Conservation (phyloP, 2,113 vertebrate genomes). For the Hemiprocne comata region DNA sequence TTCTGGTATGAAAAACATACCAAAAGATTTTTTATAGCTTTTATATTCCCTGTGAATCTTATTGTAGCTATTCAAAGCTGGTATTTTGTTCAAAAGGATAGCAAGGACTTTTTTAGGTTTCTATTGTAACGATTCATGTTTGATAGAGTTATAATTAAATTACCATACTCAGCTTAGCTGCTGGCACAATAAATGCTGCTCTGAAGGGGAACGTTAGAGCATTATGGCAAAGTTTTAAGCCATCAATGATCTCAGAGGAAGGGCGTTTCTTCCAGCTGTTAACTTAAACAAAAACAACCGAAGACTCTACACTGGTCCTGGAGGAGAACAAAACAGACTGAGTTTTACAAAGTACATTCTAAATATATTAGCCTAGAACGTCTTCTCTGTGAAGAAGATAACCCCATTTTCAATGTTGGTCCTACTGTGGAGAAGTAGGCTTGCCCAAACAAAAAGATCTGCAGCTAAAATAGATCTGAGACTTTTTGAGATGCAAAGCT, state of each 20-base stretch:
- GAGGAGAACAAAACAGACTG: background rate
- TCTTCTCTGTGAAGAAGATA: background rate
- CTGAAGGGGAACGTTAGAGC: constrained; percentile 26
- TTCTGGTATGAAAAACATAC: background rate
- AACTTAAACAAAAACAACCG: constrained; percentile 56
- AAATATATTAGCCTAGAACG: background rate
- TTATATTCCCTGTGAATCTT: background rate
- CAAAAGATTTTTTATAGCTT: background rate
- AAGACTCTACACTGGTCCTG: background rate
- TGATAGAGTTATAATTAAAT: constrained; percentile 39
- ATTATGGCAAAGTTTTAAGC: constrained; percentile 46
- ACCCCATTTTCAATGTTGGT: background rate
- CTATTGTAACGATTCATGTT: background rate
- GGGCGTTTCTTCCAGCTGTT: constrained; percentile 55
- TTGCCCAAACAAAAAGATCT: background rate
- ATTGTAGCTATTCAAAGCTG: background rate
- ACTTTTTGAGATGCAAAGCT: background rate
- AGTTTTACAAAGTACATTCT: background rate
- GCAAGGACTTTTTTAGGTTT: background rate
- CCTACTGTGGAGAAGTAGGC: background rate
- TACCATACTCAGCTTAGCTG: background rate
- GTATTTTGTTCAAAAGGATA: background rate
- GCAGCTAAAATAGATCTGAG: background rate
- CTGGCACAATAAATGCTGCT: background rate
- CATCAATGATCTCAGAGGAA: constrained; percentile 66